Conservation (phyloP, 2,113 vertebrate genomes). For the Vidua macroura region DNA sequence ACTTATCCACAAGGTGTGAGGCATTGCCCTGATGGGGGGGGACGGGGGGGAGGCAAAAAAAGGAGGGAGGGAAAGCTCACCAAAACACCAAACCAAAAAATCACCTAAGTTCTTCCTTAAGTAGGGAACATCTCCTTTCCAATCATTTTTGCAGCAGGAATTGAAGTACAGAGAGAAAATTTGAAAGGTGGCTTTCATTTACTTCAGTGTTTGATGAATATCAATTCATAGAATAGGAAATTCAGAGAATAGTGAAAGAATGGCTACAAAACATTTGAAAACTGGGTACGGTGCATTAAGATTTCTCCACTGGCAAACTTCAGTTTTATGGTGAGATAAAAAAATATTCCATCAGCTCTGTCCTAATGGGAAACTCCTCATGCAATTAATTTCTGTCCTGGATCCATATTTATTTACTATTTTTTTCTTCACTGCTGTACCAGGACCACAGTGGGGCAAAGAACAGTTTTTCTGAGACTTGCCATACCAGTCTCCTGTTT, state of each 20-base stretch:
- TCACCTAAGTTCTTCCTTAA: not conserved
- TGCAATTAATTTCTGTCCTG: not conserved
- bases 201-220: not conserved
- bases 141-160: not conserved
- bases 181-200: not conserved
- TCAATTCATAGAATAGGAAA: not conserved
- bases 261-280: not conserved
- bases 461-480: not conserved
- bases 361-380: not conserved
- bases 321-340: not conserved
- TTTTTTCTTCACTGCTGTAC: not conserved
- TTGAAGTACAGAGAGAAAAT: not conserved
- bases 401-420: not conserved
- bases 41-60: not conserved
- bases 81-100: not conserved
- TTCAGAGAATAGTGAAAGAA: not conserved
- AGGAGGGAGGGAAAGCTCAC: accelerated
- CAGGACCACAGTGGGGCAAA: not conserved
- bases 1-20: not conserved
- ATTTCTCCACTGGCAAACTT: not conserved
- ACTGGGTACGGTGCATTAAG: not conserved
- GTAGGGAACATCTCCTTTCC: not conserved
- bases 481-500: not conserved
- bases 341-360: not conserved
- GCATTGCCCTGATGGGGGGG: not conserved